Base-by-base conservation (phyloP, 2,888 invertebrate genomes). In the Ormia ochracea region DNA sequence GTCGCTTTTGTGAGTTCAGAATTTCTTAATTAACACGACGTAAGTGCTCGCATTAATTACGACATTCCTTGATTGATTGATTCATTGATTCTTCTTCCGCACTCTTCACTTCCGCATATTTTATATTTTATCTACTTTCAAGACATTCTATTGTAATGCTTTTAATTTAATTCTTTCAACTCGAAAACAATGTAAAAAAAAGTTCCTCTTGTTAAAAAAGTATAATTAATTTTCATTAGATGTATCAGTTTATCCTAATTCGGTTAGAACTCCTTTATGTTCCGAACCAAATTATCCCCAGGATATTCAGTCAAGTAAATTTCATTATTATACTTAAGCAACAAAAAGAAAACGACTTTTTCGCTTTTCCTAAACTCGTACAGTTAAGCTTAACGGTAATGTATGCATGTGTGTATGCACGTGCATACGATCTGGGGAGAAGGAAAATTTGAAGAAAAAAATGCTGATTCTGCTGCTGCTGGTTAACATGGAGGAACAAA, bases 161-260 rank as follows among this genome's bases (percentile, higher is more conserved):
- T 23, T n/a, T 58, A 69, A 58, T 58, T 45, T 31, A 36, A 68
- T 68, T 58, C n/a, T 17, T 45, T 26, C 45, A 33, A 69, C 45
- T 19, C 9, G 9, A 17, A 28, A 12, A 48, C 23, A 56, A 45
- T 45, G 31, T 14, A 33, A 36, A 17, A 12, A 48, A 23, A 17
- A 45, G 26, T 54, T 66, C 41, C 41, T 28, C 17, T 41, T 5
- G 5, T 5, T 41, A 17, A 41, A 17, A n/a, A 6, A 7, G 31
- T 31, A 31, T 33, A 56, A 68, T 68, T 56, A 4, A 56, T 45
- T 69, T 65, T 17, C 45, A 54, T 72, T 72, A 61, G 23, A 61
- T 45, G 33, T 33, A 56, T 72, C 41, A 61, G 31, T 43, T 72
- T 52, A 72, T 52, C 21, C 21, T 72, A 61, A 72, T 72, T 52